These are phyloP conservation scores for Ariolimax columbianus DNA, from an alignment of 2,888 invertebrate species.

Conservation along the genomic window DNA sequence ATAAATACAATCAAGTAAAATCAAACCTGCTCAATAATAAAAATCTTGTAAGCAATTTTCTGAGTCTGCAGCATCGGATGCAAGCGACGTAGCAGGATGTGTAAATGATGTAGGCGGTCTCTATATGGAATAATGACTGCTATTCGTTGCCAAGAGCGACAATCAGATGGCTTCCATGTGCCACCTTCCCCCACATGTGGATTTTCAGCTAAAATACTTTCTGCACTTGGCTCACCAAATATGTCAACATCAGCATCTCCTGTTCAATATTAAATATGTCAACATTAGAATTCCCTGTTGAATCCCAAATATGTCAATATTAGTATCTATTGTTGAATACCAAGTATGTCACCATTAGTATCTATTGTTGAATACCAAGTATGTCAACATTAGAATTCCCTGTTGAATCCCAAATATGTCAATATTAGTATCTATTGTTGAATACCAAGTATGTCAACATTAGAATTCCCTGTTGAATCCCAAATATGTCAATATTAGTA, in stretches of 20 bases:
- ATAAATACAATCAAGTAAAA: background rate
- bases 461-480: too few relatives aligned
- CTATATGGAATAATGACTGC: conserved; percentile 75
- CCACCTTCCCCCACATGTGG: conserved; percentile 66
- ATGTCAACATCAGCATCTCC: conserved; percentile 62
- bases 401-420: too few relatives aligned
- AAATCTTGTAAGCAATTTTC: conserved; percentile 70
- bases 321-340: too few relatives aligned
- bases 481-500: too few relatives aligned
- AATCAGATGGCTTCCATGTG: conserved; percentile 66
- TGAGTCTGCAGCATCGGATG: conserved; percentile 73
- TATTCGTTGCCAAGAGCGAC: conserved; percentile 70
- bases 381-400: too few relatives aligned
- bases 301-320: too few relatives aligned
- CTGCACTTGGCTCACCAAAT: conserved; percentile 57
- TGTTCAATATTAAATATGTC: background rate
- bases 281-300: too few relatives aligned
- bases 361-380: too few relatives aligned
- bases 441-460: too few relatives aligned
- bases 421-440: too few relatives aligned
- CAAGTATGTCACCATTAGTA: too few relatives aligned
- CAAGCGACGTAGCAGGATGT: conserved; percentile 67
- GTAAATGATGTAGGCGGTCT: conserved; percentile 69
- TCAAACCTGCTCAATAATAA: conserved; percentile 74
- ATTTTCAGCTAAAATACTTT: conserved; percentile 58